Conservation (phyloP, 2,113 vertebrate species). For the Arvicanthis niloticus region DNA sequence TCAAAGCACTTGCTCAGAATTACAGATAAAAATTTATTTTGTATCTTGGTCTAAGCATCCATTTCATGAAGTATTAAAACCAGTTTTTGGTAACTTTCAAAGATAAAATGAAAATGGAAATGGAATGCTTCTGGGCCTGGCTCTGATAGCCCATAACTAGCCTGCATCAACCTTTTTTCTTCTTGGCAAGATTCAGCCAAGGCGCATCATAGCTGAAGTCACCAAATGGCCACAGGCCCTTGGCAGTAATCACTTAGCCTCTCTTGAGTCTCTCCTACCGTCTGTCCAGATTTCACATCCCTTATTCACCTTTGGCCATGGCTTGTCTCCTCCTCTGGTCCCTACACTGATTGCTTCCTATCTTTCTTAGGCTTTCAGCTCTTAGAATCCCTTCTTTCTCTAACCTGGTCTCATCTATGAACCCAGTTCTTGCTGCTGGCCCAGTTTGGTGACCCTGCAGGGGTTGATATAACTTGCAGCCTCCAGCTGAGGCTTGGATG, state of each 20-base stretch:
- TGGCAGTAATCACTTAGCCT: not conserved
- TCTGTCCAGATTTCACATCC: not conserved
- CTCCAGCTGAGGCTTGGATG: not conserved
- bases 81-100: slow-evolving; percentile 7
- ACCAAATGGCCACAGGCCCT: not conserved
- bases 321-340: not conserved
- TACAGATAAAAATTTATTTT: slow-evolving; percentile 4
- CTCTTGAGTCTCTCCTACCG: not conserved
- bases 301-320: not conserved
- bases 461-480: not conserved
- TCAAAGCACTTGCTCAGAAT: not conserved
- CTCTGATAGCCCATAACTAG: not conserved
- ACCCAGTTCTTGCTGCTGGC: not conserved
- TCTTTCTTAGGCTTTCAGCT: not conserved
- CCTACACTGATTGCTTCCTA: not conserved
- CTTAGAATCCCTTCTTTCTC: not conserved
- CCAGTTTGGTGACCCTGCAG: not conserved
- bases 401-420: not conserved
- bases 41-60: not conserved
- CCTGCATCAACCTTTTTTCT: not conserved
- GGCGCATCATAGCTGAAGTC: not conserved
- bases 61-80: slow-evolving; percentile 26
- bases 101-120: not conserved
- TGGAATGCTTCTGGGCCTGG: not conserved
- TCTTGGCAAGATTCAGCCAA: not conserved